Evolutionary conservation across 2,113 vertebrate genomes (phyloP).

Genomic region (Salminus brasiliensis): DNA sequence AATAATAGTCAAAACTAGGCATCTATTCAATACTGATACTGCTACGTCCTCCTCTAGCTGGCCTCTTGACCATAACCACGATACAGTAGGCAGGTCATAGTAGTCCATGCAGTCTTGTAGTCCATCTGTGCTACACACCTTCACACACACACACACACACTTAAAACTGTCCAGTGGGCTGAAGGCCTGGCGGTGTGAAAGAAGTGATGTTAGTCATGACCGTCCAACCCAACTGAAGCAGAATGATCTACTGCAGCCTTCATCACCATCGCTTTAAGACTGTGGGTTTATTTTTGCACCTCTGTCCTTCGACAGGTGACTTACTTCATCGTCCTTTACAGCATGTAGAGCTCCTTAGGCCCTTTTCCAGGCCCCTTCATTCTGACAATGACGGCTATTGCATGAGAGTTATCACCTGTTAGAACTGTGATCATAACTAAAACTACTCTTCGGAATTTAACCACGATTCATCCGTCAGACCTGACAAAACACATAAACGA

Average conservation of each 20-base stretch:
- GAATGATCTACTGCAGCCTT: neutral
- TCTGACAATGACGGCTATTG: neutral
- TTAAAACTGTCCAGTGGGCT: neutral
- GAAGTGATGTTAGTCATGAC: neutral
- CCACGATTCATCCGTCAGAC: neutral
- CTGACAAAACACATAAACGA: neutral
- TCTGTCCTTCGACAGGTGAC: neutral
- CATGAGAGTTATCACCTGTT: neutral
- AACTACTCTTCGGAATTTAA: neutral
- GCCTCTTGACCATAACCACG: too few species aligned
- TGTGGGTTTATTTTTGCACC: slow-evolving; percentile 5
- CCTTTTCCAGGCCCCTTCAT: neutral
- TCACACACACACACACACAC: too few species aligned
- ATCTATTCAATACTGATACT: too few species aligned
- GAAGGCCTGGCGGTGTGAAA: too few species aligned
- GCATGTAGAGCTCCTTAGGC: neutral
- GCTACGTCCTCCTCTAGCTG: too few species aligned
- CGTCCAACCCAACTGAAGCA: neutral
- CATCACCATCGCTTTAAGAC: neutral
- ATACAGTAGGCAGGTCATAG: too few species aligned
- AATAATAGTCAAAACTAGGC: too few species aligned
- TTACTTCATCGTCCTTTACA: neutral
- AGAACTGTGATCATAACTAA: neutral
- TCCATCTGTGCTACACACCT: neutral
- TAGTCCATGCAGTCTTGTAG: neutral